Conservation (phyloP, 1,140 invertebrate species). For the Zeugodacus cucurbitae region DNA sequence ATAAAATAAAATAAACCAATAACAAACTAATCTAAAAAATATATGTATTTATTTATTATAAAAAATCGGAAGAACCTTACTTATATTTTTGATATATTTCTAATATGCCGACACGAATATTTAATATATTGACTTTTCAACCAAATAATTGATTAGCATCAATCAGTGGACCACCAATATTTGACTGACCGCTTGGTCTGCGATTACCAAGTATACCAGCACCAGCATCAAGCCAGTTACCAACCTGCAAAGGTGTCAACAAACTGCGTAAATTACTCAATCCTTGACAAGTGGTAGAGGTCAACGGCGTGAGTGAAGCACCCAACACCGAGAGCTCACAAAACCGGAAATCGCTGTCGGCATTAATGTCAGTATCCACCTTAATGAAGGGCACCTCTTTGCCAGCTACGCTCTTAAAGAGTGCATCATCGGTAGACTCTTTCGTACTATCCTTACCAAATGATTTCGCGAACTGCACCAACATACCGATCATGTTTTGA, state of each 20-base stretch:
- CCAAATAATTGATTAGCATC: background rate
- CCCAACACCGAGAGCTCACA: slow-evolving; percentile 74
- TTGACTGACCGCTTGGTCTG: slow-evolving; percentile 7
- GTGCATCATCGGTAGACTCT: slow-evolving; percentile 59
- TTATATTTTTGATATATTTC: too few species aligned
- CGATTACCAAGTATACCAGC: slow-evolving; percentile 45
- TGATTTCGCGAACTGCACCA: slow-evolving; percentile 73
- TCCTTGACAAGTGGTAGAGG: slow-evolving; percentile 67
- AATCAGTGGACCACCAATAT: background rate
- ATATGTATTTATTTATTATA: too few species aligned
- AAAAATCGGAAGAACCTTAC: too few species aligned
- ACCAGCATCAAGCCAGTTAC: slow-evolving; percentile 35
- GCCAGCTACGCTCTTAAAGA: slow-evolving; percentile 66
- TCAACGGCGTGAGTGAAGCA: slow-evolving; percentile 68
- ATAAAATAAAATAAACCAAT: too few species aligned
- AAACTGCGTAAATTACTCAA: slow-evolving; percentile 50
- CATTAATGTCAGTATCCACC: slow-evolving; percentile 67
- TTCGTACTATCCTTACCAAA: slow-evolving; percentile 44
- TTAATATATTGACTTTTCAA: background rate
- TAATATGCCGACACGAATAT: too few species aligned
- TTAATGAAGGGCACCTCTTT: slow-evolving; percentile 70
- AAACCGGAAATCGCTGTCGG: slow-evolving; percentile 70
- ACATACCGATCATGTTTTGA: slow-evolving; percentile 72
- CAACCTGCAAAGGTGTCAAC: slow-evolving; percentile 43
- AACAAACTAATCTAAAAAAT: too few species aligned